These are phyloP conservation scores for Lasioglossum figueresi DNA, from an alignment of 2,888 invertebrate species.

Conservation along the genomic window DNA sequence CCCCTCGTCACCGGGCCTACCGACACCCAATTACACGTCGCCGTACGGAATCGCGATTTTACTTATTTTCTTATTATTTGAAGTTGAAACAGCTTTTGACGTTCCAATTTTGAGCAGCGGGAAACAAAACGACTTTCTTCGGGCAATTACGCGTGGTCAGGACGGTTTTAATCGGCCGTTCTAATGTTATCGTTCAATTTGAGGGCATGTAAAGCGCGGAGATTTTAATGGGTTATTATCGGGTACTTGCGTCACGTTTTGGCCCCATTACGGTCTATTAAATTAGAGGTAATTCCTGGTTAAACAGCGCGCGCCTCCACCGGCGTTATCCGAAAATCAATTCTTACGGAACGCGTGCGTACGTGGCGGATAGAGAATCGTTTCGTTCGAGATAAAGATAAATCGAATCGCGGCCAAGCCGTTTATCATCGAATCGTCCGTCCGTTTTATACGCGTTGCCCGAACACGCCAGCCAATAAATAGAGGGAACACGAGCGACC, in stretches of 20 bases:
- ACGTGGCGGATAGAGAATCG: background rate
- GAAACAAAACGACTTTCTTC: background rate
- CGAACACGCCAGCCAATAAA: background rate
- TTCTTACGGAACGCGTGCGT: slow-evolving; percentile 42
- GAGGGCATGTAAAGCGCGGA: slow-evolving; percentile 46
- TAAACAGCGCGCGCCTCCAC: slow-evolving; percentile 54
- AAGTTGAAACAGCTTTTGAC: background rate
- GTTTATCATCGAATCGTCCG: slow-evolving; percentile 4
- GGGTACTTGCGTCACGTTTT: slow-evolving; percentile 65
- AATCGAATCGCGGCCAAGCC: background rate
- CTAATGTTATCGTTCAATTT: slow-evolving; percentile 53
- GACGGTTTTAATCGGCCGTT: slow-evolving; percentile 20
- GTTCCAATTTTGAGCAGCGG: background rate
- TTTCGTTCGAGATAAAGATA: background rate
- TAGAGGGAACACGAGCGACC: background rate
- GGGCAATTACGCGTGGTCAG: background rate
- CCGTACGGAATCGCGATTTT: background rate
- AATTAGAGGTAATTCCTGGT: slow-evolving; percentile 63
- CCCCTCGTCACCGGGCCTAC: background rate
- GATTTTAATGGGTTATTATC: slow-evolving; percentile 64
- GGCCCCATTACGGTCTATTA: slow-evolving; percentile 65
- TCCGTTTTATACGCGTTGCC: background rate
- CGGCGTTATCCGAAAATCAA: slow-evolving; percentile 52
- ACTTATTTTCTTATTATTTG: background rate
- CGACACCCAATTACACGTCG: background rate